phyloP scores from a whole-genome alignment of 2,888 invertebrate genomes.

The Amblyteles armatorius region DNA sequence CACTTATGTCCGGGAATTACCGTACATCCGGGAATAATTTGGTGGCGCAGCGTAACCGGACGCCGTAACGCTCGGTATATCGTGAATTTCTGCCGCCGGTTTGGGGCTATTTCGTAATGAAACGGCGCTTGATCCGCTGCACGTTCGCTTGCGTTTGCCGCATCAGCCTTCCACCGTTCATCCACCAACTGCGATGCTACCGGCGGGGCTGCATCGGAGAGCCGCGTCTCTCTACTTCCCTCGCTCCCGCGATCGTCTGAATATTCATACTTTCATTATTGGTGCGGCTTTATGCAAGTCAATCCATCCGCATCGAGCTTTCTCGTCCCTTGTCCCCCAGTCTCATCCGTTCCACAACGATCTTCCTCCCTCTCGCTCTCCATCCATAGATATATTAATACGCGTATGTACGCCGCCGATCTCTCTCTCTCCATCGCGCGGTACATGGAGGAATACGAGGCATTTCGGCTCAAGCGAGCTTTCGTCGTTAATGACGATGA shows the following conservation, averaged over 20 bases:
- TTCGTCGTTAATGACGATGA: constrained; percentile 68
- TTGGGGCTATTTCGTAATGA: constrained; percentile 62
- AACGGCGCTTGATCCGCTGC: constrained; percentile 56
- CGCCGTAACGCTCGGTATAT: constrained; percentile 46
- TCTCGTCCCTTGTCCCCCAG: constrained; percentile 52
- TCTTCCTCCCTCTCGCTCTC: constrained; percentile 34
- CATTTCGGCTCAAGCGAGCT: constrained; percentile 58
- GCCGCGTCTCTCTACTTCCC: constrained; percentile 28
- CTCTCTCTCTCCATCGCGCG: constrained; percentile 20
- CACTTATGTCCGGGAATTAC: constrained; percentile 59
- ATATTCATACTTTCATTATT: constrained; percentile 79
- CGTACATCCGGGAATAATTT: constrained; percentile 58
- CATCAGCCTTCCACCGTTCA: constrained; percentile 24
- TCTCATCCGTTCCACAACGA: constrained; percentile 7
- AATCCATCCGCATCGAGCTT: constrained; percentile 68
- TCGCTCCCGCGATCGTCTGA: constrained; percentile 65
- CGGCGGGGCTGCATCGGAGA: not conserved
- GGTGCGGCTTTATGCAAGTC: constrained; percentile 67
- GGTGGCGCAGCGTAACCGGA: constrained; percentile 24
- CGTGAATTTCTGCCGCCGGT: constrained; percentile 26
- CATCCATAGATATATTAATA: not conserved
- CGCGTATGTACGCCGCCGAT: not conserved
- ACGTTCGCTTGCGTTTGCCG: constrained; percentile 12
- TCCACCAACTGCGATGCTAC: not conserved
- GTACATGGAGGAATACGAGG: constrained; percentile 45